A percentile compares a stretch with the other conserved stretches of the same genome.
Conservation (phyloP, 2,113 vertebrate species). For the Tachysurus vachellii region DNA sequence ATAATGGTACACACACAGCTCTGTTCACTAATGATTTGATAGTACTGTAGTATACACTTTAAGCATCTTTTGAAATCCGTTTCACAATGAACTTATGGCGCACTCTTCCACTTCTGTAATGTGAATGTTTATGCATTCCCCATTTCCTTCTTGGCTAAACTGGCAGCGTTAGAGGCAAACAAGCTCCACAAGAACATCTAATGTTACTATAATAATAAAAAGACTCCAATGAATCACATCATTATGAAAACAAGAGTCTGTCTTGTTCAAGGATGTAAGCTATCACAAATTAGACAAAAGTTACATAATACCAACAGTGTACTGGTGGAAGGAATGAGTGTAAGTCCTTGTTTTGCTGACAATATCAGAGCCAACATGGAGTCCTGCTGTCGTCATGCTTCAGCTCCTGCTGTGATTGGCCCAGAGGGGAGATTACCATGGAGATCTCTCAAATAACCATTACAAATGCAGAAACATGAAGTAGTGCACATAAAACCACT, state of each 20-base stretch:
- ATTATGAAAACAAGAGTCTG: background rate
- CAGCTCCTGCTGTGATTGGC: slow-evolving; percentile 51
- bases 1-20: background rate
- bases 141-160: background rate
- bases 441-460: slow-evolving; percentile 66
- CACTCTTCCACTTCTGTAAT: background rate
- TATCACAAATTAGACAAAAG: background rate
- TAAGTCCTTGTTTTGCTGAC: background rate
- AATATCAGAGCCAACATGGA: slow-evolving; percentile 35
- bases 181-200: background rate
- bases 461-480: slow-evolving; percentile 56
- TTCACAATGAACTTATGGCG: background rate
- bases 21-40: background rate
- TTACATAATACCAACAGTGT: background rate
- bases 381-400: slow-evolving; percentile 52
- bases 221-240: background rate
- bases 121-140: background rate
- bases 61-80: background rate
- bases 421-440: slow-evolving; percentile 61
- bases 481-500: slow-evolving; percentile 53
- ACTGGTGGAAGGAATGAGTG: background rate
- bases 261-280: background rate
- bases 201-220: slow-evolving; percentile 26
- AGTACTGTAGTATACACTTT: background rate
- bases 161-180: background rate